phyloP scores from a whole-genome alignment of 2,113 vertebrate genomes.

The Ciconia maguari region DNA sequence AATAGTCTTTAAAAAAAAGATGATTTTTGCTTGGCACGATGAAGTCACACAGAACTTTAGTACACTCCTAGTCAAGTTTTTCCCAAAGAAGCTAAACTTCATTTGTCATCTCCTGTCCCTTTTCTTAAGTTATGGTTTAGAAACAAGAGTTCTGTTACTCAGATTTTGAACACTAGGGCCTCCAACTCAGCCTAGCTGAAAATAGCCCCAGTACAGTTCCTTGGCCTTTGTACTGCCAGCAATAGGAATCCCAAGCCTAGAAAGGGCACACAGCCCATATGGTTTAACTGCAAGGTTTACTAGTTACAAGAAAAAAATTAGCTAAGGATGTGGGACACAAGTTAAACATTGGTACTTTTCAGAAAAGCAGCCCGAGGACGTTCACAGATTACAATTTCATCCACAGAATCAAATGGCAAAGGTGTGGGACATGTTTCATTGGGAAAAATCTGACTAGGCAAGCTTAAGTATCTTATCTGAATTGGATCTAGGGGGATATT shows the following conservation, averaged over 20 bases:
- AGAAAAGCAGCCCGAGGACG: neutral
- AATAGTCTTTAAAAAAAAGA: neutral
- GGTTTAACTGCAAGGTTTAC: neutral
- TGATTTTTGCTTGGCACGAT: neutral
- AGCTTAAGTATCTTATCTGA: neutral
- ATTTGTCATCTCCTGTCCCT: neutral
- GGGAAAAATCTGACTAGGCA: neutral
- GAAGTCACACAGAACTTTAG: neutral
- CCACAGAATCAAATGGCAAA: neutral
- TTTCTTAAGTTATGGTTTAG: neutral
- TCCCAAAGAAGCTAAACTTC: neutral
- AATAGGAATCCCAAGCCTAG: neutral
- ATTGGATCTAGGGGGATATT: neutral
- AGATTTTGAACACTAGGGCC: neutral
- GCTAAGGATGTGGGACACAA: neutral
- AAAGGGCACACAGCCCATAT: neutral
- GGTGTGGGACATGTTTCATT: neutral
- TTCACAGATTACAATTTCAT: neutral
- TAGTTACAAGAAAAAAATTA: neutral
- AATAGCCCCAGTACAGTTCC: neutral
- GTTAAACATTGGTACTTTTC: neutral
- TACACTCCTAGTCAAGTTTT: neutral
- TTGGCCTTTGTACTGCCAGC: neutral
- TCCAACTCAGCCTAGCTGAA: neutral
- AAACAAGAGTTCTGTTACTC: neutral